A percentile compares a stretch with the other conserved stretches of the same genome.
phyloP scores from a whole-genome alignment of 2,797 vertebrate genomes.

The Acropternis orthonyx region DNA sequence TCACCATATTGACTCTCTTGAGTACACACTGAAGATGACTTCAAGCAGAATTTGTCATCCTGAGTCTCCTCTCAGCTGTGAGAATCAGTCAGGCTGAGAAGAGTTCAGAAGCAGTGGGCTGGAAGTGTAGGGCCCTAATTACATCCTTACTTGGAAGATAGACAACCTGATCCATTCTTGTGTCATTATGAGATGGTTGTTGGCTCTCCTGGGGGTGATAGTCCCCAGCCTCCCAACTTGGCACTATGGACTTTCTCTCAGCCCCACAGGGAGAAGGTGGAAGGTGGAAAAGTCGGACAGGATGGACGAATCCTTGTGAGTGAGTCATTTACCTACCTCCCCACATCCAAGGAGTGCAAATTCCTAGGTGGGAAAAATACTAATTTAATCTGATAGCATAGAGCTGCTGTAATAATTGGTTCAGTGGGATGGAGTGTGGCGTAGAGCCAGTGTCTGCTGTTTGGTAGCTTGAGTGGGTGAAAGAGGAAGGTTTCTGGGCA shows the following conservation, averaged over 20 bases:
- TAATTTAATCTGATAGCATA: not conserved
- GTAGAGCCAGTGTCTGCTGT: not conserved
- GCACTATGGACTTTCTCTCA: not conserved
- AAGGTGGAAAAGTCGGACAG: not conserved
- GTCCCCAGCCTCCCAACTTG: not conserved
- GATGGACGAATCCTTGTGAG: not conserved
- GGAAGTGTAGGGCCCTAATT: not conserved
- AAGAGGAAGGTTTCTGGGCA: not conserved
- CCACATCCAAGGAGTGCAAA: not conserved
- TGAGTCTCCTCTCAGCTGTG: rapidly evolving
- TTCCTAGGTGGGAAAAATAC: not conserved
- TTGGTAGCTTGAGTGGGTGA: not conserved
- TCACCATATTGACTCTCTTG: not conserved
- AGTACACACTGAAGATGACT: not conserved
- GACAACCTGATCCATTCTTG: not conserved
- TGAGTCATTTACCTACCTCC: not conserved
- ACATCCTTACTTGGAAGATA: not conserved
- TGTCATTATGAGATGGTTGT: not conserved
- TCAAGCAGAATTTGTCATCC: not conserved
- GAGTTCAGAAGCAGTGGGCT: not conserved
- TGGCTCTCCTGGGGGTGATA: not conserved
- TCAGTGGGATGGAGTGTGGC: rapidly evolving
- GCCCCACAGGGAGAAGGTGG: not conserved
- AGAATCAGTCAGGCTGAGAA: not conserved
- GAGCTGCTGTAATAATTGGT: not conserved